Evolutionary conservation across 2,113 vertebrate species (phyloP).

Genomic region (Tragelaphus buxtoni): DNA sequence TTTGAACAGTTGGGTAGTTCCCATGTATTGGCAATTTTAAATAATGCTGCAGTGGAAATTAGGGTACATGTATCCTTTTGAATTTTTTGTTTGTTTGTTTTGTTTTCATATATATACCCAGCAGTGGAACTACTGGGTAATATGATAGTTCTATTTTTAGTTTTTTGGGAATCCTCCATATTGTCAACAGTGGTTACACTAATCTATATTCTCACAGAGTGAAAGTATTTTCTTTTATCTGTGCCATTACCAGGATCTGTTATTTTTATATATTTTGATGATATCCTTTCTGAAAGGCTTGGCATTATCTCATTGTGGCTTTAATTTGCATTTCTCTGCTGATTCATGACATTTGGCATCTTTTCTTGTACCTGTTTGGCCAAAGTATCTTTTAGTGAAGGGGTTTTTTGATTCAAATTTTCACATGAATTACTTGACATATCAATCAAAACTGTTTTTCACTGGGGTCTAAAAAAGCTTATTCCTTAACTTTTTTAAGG

Average conservation of each 20-base stretch:
- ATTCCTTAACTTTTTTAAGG: background rate
- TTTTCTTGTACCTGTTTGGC: background rate
- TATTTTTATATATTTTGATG: background rate
- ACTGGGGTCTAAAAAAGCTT: background rate
- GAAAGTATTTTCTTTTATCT: background rate
- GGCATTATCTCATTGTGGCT: background rate
- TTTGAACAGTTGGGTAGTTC: background rate
- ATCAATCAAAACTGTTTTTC: background rate
- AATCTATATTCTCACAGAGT: background rate
- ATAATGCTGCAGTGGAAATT: background rate
- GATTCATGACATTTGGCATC: background rate
- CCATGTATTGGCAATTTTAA: background rate
- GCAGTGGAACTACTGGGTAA: background rate
- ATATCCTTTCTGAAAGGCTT: background rate
- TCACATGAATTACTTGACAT: background rate
- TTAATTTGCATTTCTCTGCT: background rate
- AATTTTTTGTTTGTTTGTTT: background rate
- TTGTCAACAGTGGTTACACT: background rate
- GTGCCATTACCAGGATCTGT: background rate
- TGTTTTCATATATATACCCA: background rate
- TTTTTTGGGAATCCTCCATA: background rate
- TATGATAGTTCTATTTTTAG: background rate
- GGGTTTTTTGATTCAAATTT: background rate
- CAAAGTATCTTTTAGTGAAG: background rate
- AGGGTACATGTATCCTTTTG: background rate